Conservation (phyloP, 2,113 vertebrate genomes). For the Zosterops lateralis region DNA sequence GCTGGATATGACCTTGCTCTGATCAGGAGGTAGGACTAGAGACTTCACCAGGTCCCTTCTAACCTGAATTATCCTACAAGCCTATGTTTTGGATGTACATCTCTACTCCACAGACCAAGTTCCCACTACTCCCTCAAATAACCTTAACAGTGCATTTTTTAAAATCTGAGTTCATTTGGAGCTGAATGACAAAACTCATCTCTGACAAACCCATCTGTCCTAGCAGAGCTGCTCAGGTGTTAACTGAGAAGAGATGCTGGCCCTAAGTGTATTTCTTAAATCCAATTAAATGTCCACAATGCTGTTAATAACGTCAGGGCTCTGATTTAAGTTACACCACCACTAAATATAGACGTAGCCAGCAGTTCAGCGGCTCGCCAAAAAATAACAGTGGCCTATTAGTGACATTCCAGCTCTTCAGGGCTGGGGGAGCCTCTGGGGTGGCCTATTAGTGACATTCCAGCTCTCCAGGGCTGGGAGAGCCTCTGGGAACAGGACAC, state of each 20-base stretch:
- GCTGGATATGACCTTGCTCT: background rate
- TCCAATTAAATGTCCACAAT: background rate
- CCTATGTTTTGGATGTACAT: background rate
- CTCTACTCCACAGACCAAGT: background rate
- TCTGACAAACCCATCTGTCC: background rate
- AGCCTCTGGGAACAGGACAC: background rate
- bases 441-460: background rate
- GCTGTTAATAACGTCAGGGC: background rate
- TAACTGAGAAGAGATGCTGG: background rate
- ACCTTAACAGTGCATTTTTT: background rate
- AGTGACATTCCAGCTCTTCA: background rate
- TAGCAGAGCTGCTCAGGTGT: background rate
- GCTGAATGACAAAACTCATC: background rate
- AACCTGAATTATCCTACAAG: background rate
- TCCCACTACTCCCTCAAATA: background rate
- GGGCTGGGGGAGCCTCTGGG: background rate
- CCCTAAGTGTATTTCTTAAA: background rate
- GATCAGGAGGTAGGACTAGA: background rate
- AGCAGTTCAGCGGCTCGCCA: background rate
- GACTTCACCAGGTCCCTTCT: background rate
- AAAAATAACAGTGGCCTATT: background rate
- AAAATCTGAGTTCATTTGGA: background rate
- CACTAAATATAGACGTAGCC: background rate
- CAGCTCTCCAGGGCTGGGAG: background rate
- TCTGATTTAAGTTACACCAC: conserved; percentile 5